Base-by-base conservation (phyloP, 2,888 invertebrate genomes). In the Euplexia lucipara region DNA sequence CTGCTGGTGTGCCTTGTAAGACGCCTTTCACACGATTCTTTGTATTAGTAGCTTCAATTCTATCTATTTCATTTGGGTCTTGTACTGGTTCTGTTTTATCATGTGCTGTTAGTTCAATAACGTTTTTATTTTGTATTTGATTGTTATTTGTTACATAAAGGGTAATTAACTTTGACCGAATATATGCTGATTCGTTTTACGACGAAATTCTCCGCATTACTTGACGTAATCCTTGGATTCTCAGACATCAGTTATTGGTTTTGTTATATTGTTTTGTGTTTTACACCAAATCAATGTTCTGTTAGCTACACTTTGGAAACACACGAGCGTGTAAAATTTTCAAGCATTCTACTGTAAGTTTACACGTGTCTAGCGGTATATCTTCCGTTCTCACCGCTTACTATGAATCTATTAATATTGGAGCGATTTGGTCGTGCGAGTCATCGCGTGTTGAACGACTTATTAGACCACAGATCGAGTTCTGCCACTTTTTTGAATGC, bases 21-120 rank as follows among this genome's bases (percentile, higher is more conserved):
- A 66, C 39, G 52, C 64, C 59, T 65, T 78, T 73, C 78, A 70
- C 65, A 62, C 60, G 56, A 61, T 58, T 42, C 34, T 65, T 61
- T 54, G 39, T 59, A 59, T 69, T 69, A 44, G 54, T 37, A 16
- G 20, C 41, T 58, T 64, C 41, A 65, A 54, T 56, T n/a, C 70
- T 57, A 52, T 70, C 52, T 61, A 53, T 70, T 54, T 57, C 42
- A 61, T 70, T 71, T 70, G 45, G 54, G 39, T 52, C 70, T 69
- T 52, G 49, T 58, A 59, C 53, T 75, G 41, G 39, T 59, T 69
- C 35, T 35, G 8, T 52, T 52, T 39, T 35, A 14, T 35, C 49
- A 45, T 53, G 30, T 61, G 34, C 45, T 52, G 37, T 51, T 45
- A 18, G 48, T 37, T 48, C n/a, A 41, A 22, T n/a, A 16, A 34